Conservation (phyloP, 2,797 vertebrate species). For the Australoheros facetus region DNA sequence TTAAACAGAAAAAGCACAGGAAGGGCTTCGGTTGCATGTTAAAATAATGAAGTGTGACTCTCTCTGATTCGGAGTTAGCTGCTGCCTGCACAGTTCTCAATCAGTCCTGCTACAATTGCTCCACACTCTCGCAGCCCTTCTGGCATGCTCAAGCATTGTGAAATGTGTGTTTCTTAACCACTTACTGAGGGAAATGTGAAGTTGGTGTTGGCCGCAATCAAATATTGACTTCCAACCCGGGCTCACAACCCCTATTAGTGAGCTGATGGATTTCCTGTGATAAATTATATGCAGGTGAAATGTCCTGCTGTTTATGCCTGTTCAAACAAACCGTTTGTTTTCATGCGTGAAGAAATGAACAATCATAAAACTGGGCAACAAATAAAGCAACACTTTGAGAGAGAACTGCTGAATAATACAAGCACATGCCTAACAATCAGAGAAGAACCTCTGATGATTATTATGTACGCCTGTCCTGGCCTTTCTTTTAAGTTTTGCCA, state of each 20-base stretch:
- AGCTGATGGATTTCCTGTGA: conserved; percentile 27
- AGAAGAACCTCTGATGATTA: background rate
- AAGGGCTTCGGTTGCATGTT: conserved; percentile 25
- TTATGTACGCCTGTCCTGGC: background rate
- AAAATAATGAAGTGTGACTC: conserved; percentile 58
- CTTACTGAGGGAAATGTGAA: background rate
- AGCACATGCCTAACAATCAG: background rate
- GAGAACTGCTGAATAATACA: background rate
- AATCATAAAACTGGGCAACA: background rate
- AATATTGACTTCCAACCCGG: conserved; percentile 28
- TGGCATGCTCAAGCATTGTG: background rate
- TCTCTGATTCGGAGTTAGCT: conserved; percentile 17
- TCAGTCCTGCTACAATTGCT: conserved; percentile 48
- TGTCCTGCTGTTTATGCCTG: background rate
- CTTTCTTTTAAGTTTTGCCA: background rate
- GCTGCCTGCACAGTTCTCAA: background rate
- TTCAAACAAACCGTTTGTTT: background rate
- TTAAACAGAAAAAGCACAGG: conserved; percentile 22
- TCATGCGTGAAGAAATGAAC: background rate
- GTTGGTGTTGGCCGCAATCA: conserved; percentile 21
- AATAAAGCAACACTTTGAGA: background rate
- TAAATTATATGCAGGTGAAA: conserved; percentile 27
- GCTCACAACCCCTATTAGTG: background rate
- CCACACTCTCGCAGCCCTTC: conserved; percentile 2
- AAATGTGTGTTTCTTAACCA: conserved; percentile 11